Base-by-base conservation (phyloP, 1,140 invertebrate species). In the Panagrolaimus sp. region DNA sequence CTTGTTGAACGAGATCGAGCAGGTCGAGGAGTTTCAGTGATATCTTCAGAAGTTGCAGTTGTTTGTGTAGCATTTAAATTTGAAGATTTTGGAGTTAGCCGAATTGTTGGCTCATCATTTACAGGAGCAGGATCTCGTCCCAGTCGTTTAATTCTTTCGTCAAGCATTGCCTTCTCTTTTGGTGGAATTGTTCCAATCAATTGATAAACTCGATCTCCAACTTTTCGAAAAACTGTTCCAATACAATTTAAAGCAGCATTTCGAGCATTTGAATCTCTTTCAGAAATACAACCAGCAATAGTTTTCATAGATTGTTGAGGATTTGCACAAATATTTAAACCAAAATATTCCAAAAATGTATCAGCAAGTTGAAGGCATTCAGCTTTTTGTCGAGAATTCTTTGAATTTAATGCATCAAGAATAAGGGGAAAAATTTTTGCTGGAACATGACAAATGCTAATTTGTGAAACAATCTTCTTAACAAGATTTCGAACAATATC, bases 211-310 rank as follows among this genome's bases (percentile, higher is more conserved):
- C 89, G 89, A 79, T 97, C 93, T 0, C 93, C 94, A 71, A 93
- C 90, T 26, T 93, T 86, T 83, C 90, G 90, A 84, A 93, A 96
- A 0, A 91, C 93, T 76, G 90, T 89, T 15, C 96, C 91, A 55
- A 96, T 89, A 76, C 91, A 92, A 85, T 97, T 98, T 1, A 98
- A 86, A 1, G 95, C 94, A 12, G 93, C 93, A 84, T 91, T 96
- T 65, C 95, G 87, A 48, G 98, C 95, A n/a, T 90, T 89, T 85
- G 93, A 96, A 84, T 98, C 95, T 43, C 93, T 85, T 85, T 98
- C 94, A 1, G 91, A 90, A 78, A 98, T 96, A 82, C 96, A 93
- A 58, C 90, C 89, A 0, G 93, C 93, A 17, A 98, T 89, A 85
- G 94, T 91, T 83, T 94, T 93, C 1, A 97, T 82, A n/a, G 91